These are phyloP conservation scores for Nothura maculosa DNA, from an alignment of 2,797 vertebrate genomes.

Conservation along the genomic window DNA sequence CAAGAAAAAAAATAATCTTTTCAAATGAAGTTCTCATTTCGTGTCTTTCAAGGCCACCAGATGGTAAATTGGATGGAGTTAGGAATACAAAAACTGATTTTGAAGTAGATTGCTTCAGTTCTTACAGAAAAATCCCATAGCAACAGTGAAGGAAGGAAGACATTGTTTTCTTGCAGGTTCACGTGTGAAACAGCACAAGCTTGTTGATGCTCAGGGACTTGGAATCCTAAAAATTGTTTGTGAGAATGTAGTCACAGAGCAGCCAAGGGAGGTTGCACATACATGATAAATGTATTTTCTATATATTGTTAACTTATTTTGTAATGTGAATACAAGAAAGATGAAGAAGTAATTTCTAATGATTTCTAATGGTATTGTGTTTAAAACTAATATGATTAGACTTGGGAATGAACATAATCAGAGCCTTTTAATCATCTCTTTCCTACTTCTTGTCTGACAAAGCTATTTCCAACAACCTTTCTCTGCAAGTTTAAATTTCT, in stretches of 20 bases:
- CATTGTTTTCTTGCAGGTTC: rapidly evolving
- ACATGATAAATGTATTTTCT: background rate
- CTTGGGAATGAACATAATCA: background rate
- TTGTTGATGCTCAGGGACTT: background rate
- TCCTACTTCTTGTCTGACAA: background rate
- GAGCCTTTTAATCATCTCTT: background rate
- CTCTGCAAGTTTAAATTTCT: background rate
- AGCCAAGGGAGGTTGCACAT: background rate
- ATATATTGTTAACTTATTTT: background rate
- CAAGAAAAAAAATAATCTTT: background rate
- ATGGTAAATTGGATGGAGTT: background rate
- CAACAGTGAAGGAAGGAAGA: background rate
- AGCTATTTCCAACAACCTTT: background rate
- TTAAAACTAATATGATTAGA: background rate
- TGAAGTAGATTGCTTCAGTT: background rate
- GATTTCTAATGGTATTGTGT: background rate
- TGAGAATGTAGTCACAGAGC: background rate
- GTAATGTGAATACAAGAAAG: background rate
- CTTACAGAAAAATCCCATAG: background rate
- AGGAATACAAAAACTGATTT: background rate
- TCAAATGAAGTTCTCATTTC: background rate
- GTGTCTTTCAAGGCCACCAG: background rate
- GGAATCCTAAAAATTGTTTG: rapidly evolving
- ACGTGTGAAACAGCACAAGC: background rate
- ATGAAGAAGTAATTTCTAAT: background rate